A percentile compares a stretch with the other conserved stretches of the same genome.
Evolutionary conservation across 1,140 invertebrate genomes (phyloP).

Genomic region (Camponotus floridanus): DNA sequence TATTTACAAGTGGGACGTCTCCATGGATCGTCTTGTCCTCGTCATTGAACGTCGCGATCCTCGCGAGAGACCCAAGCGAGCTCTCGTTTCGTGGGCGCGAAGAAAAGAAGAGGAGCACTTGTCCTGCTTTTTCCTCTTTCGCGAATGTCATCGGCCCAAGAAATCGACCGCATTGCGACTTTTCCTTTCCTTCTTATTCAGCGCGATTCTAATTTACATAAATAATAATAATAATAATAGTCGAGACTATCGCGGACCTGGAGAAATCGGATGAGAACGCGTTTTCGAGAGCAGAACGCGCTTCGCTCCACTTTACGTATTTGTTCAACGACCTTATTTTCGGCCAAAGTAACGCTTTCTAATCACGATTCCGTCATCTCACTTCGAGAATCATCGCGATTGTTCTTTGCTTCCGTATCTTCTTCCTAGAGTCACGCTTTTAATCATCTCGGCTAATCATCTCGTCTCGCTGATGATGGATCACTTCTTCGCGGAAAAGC

Average conservation of each 20-base stretch:
- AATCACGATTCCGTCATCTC: constrained; percentile 45
- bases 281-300: constrained; percentile 27
- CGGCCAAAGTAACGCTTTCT: constrained; percentile 36
- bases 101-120: background rate
- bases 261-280: constrained; percentile 32
- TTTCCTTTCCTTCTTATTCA: too few species aligned
- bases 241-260: constrained; percentile 5
- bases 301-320: constrained; percentile 4
- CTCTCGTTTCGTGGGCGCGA: constrained; percentile 28
- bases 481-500: constrained; percentile 93
- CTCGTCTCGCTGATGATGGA: background rate
- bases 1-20: constrained; percentile 76
- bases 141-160: constrained; percentile 12
- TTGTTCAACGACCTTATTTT: background rate
- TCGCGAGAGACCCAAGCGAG: background rate
- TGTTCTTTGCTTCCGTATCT: constrained; percentile 21
- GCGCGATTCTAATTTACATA: constrained; percentile 51
- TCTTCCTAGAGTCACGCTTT: constrained; percentile 9
- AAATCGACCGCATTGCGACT: constrained; percentile 5
- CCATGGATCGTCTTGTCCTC: constrained; percentile 38
- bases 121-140: constrained; percentile 20
- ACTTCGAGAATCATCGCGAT: constrained; percentile 26
- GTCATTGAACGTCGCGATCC: background rate
- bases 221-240: constrained; percentile 51
- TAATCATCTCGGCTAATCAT: constrained; percentile 3